Evolutionary conservation across 2,888 invertebrate genomes (phyloP), one percentile per base, ranked within the genome.

Genomic region (Parascotia fuliginaria): DNA sequence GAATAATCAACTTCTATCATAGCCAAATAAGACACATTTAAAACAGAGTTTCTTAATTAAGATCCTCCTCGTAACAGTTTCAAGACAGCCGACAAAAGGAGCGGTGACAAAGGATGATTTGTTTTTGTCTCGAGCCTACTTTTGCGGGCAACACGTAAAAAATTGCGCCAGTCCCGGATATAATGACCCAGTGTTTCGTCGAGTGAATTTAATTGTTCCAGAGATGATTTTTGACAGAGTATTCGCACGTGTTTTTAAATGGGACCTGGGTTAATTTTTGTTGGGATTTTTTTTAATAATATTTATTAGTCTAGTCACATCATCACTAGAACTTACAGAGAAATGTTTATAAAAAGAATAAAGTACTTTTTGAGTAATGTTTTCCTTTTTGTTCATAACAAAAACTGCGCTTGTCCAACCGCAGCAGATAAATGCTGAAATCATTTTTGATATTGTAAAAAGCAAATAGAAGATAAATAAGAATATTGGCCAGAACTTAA

Each of bases 131-230:
- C 48, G 47, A 62, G 59, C 54, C 59, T 70, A 66, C 60, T 75
- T 65, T 60, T 57, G 55, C 15, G 36, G 16, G 11, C 2, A 43
- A 64, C 62, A 56, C 54, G 44, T 61, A 56, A 68, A 68, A 57
- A 69, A 60, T 45, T 59, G 50, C 60, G 53, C 46, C 55, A 38
- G 38, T 53, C 37, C 28, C 49, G 60, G 46, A 56, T 48, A 58
- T 66, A 70, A 68, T 64, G 60, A 64, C 55, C 19, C 24, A 47
- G 48, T 51, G 58, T 69, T 61, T 51, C 50, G 65, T 63, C 60
- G 55, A 73, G 70, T 73, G 71, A 76, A 80, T 77, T 79, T 78
- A 80, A 81, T 79, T 78, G 73, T 68, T 45, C 62, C 32, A 47
- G 32, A 32, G 33, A 45, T 38, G 45, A 46, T 60, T 59, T 55